These are phyloP conservation scores for Himalopsyche anomala DNA, from an alignment of 2,888 invertebrate species.

Conservation along the genomic window DNA sequence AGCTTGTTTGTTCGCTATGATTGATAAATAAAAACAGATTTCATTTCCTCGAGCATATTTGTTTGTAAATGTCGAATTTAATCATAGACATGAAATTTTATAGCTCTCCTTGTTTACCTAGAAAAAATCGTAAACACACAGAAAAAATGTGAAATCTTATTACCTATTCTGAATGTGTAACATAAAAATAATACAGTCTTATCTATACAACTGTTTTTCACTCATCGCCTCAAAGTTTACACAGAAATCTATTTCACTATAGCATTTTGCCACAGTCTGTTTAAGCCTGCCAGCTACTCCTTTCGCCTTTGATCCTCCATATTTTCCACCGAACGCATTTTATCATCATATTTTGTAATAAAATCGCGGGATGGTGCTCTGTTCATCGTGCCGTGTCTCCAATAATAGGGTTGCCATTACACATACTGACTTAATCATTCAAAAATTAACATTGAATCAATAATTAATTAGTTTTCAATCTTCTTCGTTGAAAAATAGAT, in stretches of 20 bases:
- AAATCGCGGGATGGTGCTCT: constrained; percentile 35
- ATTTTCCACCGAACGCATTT: constrained; percentile 44
- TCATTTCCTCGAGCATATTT: no score
- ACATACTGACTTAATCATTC: no score
- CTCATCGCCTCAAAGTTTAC: neutral
- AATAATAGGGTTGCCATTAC: neutral
- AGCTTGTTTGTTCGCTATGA: no score
- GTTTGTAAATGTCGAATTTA: neutral
- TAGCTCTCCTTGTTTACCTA: neutral
- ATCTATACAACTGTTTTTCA: constrained; percentile 17
- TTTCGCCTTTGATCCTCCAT: constrained; percentile 48
- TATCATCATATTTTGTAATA: constrained; percentile 54
- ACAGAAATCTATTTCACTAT: neutral
- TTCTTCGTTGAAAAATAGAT: no score
- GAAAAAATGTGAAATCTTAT: neutral
- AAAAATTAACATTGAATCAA: no score
- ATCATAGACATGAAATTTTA: neutral
- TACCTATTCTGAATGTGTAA: neutral
- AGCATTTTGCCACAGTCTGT: constrained; percentile 26
- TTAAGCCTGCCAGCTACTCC: constrained; percentile 38
- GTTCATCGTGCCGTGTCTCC: constrained; percentile 16
- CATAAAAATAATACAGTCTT: constrained; percentile 35
- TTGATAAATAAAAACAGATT: no score
- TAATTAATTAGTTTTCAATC: no score
- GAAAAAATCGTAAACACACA: neutral